Percentiles rank a stretch among this genome's conserved stretches.
Evolutionary conservation across 1,140 invertebrate genomes (phyloP).

Genomic region (Drosophila navojoa): DNA sequence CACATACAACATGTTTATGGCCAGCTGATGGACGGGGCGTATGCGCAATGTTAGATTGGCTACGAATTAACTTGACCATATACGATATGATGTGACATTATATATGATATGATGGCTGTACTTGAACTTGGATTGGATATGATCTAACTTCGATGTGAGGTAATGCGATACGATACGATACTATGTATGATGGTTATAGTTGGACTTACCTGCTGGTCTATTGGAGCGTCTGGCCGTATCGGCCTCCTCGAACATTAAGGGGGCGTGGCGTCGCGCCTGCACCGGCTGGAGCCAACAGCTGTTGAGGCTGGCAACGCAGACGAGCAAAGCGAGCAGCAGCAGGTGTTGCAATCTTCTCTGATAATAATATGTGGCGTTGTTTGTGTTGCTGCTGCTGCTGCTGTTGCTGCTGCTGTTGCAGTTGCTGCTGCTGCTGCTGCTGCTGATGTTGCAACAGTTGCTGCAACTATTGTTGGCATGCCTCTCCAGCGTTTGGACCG

Average conservation of each 20-base stretch:
- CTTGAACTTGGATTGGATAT: constrained; percentile 39
- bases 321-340: constrained; percentile 64
- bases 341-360: constrained; percentile 56
- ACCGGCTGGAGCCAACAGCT: constrained; percentile 44
- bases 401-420: constrained; percentile 23
- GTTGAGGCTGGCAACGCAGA: constrained; percentile 43
- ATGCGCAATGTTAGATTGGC: constrained; percentile 28
- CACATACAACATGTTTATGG: background rate
- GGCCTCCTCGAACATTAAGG: constrained; percentile 76
- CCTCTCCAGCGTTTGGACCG: constrained; percentile 53
- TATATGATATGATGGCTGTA: background rate
- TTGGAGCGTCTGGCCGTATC: constrained; percentile 76
- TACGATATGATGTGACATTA: background rate
- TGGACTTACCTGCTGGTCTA: constrained; percentile 77
- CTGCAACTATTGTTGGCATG: constrained; percentile 2
- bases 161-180: background rate
- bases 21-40: constrained; percentile 16
- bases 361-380: constrained; percentile 16
- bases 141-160: too few species aligned
- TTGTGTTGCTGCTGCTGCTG: constrained; percentile 20
- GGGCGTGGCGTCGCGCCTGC: constrained; percentile 73
- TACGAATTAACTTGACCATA: too few species aligned
- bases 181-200: background rate
- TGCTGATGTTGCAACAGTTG: constrained; percentile 18
- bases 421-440: constrained; percentile 13